These are phyloP conservation scores for Brachionichthys hirsutus DNA, from an alignment of 2,113 vertebrate genomes.

Conservation along the genomic window DNA sequence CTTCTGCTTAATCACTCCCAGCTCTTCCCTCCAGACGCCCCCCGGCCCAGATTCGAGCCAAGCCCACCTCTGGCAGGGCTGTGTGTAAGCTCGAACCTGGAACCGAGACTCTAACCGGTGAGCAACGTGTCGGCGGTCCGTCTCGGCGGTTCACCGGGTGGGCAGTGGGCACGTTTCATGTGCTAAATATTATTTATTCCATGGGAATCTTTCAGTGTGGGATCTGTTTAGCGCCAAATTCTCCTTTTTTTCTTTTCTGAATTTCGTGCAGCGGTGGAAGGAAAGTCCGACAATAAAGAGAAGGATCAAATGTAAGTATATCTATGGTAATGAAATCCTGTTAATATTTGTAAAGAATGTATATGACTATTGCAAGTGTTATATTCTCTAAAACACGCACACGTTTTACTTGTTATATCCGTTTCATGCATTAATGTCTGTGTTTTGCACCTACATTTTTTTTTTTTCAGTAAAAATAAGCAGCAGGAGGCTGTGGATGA, in stretches of 20 bases:
- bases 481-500: conserved; percentile 43
- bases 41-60: conserved; percentile 72
- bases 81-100: conserved; percentile 91
- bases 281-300: conserved; percentile 38
- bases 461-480: conserved; percentile 62
- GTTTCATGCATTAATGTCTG: too few species aligned
- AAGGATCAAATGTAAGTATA: conserved; percentile 61
- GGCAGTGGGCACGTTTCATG: too few species aligned
- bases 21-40: conserved; percentile 67
- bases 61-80: conserved; percentile 73
- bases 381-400: too few species aligned
- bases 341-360: too few species aligned
- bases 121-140: conserved; percentile 45
- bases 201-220: too few species aligned
- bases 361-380: too few species aligned
- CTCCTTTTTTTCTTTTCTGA: conserved; percentile 13
- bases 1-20: conserved; percentile 24
- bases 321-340: not conserved
- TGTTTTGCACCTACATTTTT: not conserved
- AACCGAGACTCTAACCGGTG: conserved; percentile 78
- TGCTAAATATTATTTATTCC: too few species aligned
- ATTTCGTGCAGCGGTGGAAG: conserved; percentile 45
- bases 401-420: too few species aligned
- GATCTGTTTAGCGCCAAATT: not conserved
- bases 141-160: too few species aligned